Percentiles rank a stretch among this genome's conserved stretches.
These are phyloP conservation scores for Cecidostiba fungosa DNA, from an alignment of 2,888 invertebrate genomes.

Conservation along the genomic window DNA sequence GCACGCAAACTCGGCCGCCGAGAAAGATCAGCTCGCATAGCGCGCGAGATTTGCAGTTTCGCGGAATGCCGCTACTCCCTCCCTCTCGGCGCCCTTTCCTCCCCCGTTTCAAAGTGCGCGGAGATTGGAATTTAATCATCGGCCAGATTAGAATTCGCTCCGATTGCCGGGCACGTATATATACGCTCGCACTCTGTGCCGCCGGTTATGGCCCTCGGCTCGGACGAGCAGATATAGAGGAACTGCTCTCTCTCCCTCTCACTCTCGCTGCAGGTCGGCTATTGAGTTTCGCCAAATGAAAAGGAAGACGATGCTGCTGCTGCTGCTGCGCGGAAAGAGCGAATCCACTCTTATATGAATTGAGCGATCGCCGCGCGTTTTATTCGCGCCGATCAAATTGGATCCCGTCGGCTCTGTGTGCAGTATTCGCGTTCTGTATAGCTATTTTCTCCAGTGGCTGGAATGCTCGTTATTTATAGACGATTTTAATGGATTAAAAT, in stretches of 20 bases:
- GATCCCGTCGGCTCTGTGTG: too few species aligned
- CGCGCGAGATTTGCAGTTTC: constrained; percentile 52
- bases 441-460: neutral
- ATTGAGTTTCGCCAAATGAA: constrained; percentile 34
- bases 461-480: constrained; percentile 38
- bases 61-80: constrained; percentile 30
- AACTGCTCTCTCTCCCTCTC: constrained; percentile 2
- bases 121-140: constrained; percentile 62
- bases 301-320: constrained; percentile 20
- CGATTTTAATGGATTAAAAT: constrained; percentile 42
- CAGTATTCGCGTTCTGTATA: neutral
- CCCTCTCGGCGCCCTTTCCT: neutral
- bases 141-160: constrained; percentile 52
- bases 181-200: neutral
- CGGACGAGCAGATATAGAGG: neutral
- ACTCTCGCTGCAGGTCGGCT: neutral
- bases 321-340: neutral
- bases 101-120: constrained; percentile 40
- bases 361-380: constrained; percentile 2
- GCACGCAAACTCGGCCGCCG: neutral
- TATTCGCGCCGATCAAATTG: neutral
- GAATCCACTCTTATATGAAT: neutral
- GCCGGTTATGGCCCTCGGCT: neutral
- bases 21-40: constrained; percentile 38
- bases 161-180: constrained; percentile 44